A percentile compares a stretch with the other conserved stretches of the same genome.
Evolutionary conservation across 2,797 vertebrate species (phyloP).

Genomic region (Myotis pilosus): DNA sequence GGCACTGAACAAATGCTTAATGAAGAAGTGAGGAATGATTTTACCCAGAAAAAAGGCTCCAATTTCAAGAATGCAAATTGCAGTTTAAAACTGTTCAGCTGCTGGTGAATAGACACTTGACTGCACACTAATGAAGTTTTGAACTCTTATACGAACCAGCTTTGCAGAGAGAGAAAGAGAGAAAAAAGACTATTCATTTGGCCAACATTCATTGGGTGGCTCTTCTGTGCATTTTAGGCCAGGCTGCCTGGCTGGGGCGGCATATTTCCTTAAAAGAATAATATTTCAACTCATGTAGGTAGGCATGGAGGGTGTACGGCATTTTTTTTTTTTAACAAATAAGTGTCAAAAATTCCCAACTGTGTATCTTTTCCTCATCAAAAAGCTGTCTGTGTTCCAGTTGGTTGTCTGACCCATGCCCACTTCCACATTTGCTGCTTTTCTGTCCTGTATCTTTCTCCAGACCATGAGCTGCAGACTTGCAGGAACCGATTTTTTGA

Average conservation of each 20-base stretch:
- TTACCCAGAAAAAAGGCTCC: neutral
- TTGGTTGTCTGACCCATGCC: neutral
- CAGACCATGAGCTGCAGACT: neutral
- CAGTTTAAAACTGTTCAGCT: neutral
- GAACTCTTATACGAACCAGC: neutral
- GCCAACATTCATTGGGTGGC: neutral
- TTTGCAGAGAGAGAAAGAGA: neutral
- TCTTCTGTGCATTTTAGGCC: neutral
- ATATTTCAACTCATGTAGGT: neutral
- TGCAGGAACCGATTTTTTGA: neutral
- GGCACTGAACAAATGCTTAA: neutral
- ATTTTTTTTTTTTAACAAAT: neutral
- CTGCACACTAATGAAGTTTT: neutral
- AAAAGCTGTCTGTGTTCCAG: neutral
- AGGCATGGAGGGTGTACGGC: rapidly evolving
- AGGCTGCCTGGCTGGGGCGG: neutral
- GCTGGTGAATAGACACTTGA: neutral
- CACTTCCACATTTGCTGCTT: neutral
- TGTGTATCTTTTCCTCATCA: neutral
- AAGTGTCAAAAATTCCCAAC: neutral
- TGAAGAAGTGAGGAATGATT: neutral
- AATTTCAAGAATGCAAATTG: neutral
- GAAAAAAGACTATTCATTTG: neutral
- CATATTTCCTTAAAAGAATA: neutral
- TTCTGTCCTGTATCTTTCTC: neutral